These are phyloP conservation scores for Neodiprion virginianus DNA, from an alignment of 1,140 invertebrate species.

Conservation along the genomic window DNA sequence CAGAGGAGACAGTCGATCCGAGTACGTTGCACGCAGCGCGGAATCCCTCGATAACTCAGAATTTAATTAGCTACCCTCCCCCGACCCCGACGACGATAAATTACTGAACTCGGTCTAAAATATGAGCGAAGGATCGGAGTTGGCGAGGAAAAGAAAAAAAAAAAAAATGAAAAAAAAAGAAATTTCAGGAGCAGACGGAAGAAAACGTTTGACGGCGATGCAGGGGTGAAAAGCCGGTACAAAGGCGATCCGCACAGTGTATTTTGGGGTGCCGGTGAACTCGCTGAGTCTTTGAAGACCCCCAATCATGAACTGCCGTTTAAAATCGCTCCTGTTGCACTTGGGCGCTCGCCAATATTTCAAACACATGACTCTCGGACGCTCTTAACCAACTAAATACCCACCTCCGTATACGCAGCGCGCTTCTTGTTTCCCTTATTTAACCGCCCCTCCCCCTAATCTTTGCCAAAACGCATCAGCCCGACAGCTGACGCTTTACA, in stretches of 20 bases:
- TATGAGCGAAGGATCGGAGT: no score
- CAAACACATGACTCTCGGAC: slow-evolving; percentile 6
- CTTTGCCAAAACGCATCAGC: no score
- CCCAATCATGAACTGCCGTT: not conserved
- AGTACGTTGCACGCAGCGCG: not conserved
- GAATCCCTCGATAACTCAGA: not conserved
- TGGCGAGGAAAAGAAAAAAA: no score
- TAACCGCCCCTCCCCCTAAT: not conserved
- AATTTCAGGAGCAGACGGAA: not conserved
- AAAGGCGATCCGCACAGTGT: not conserved
- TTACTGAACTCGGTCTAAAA: not conserved
- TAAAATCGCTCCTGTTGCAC: not conserved
- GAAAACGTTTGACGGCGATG: not conserved
- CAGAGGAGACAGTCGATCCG: not conserved
- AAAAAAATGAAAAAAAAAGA: no score
- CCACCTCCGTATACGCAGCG: not conserved
- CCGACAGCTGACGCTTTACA: no score
- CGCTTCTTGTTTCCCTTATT: no score
- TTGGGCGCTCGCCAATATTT: slow-evolving; percentile 7
- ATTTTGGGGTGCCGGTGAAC: not conserved
- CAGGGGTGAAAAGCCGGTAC: not conserved
- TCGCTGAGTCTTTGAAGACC: not conserved
- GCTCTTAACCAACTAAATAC: not conserved
- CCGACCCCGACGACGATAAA: not conserved
- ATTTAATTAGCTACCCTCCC: not conserved